A percentile compares a stretch with the other conserved stretches of the same genome.
Evolutionary conservation across 2,113 vertebrate genomes (phyloP).

Genomic region (Scortum barcoo): DNA sequence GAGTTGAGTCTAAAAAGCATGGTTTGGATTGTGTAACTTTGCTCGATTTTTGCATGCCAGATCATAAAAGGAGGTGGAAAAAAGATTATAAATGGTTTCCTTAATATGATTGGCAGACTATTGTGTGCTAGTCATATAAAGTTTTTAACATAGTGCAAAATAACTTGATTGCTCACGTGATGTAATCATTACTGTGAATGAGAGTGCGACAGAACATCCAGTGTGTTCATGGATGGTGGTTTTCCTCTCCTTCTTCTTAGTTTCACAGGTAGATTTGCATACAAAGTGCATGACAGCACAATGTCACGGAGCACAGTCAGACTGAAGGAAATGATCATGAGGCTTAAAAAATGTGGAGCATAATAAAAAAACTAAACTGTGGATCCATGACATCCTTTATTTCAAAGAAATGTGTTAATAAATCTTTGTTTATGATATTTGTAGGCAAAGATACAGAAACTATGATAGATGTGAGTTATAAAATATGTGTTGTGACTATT

Average conservation of each 20-base stretch:
- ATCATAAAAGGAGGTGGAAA: background rate
- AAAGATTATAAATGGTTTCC: too few relatives aligned
- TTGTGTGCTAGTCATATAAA: too few relatives aligned
- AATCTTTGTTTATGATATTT: background rate
- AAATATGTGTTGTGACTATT: background rate
- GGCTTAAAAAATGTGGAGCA: background rate
- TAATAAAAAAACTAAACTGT: background rate
- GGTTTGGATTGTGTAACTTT: background rate
- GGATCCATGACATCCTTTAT: background rate
- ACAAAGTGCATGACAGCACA: background rate
- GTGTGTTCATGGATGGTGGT: background rate
- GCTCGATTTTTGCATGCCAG: background rate
- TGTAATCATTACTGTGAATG: background rate
- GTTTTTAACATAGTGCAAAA: background rate
- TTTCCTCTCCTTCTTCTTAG: background rate
- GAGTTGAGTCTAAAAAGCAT: background rate
- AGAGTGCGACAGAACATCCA: background rate
- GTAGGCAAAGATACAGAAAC: background rate
- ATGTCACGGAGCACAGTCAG: background rate
- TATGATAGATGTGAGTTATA: background rate
- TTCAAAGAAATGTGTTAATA: background rate
- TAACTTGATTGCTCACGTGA: background rate
- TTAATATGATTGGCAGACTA: too few relatives aligned
- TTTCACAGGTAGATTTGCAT: constrained; percentile 6
- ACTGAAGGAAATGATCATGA: background rate